phyloP scores from a whole-genome alignment of 2,113 vertebrate species.

The Oreochromis aureus region DNA sequence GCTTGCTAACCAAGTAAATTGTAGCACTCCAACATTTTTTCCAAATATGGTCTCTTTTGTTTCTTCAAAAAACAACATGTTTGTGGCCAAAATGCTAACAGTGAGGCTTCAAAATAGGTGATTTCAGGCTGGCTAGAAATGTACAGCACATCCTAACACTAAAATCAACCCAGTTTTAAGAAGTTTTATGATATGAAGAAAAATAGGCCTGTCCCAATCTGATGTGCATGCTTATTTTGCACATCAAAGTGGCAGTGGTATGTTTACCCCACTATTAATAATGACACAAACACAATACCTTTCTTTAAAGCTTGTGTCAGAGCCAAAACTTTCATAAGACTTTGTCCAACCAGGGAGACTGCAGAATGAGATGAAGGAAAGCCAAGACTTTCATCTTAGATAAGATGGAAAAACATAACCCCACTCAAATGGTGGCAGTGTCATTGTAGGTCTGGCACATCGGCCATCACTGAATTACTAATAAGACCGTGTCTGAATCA shows the following conservation, averaged over 20 bases:
- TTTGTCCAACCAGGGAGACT: background rate
- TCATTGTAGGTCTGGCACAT: background rate
- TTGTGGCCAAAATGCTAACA: background rate
- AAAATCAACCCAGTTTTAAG: background rate
- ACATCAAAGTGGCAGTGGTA: background rate
- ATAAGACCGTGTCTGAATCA: background rate
- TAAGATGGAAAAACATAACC: background rate
- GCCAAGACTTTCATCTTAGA: constrained; percentile 34
- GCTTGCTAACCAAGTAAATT: background rate
- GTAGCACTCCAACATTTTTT: background rate
- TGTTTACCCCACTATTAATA: background rate
- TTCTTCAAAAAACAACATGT: background rate
- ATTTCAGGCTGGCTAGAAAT: background rate
- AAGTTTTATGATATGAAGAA: background rate
- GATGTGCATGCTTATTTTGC: background rate
- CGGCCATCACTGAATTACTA: background rate
- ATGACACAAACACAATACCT: background rate
- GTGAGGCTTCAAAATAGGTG: background rate
- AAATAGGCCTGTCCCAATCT: background rate
- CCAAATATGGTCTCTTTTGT: background rate
- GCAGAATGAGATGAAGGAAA: constrained; percentile 15
- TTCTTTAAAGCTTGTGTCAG: background rate
- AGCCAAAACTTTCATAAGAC: background rate
- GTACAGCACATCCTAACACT: background rate
- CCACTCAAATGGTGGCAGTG: background rate